Percentiles rank a stretch among this genome's conserved stretches.
Conservation (phyloP, 2,797 vertebrate species). For the Xiphorhynchus erythropygius region DNA sequence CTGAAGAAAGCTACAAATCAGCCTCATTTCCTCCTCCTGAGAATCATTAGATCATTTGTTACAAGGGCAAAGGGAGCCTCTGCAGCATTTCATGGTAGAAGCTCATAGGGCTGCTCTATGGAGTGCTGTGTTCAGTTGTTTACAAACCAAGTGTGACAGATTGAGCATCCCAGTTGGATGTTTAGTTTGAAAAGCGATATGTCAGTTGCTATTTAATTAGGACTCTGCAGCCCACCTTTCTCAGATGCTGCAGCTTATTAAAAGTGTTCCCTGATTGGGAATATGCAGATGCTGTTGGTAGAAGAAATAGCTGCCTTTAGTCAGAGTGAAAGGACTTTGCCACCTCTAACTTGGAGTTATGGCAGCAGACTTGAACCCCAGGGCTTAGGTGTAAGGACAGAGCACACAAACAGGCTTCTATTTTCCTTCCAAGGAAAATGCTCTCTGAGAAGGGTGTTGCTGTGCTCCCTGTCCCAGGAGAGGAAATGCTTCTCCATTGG, state of each 20-base stretch:
- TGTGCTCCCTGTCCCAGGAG: neutral
- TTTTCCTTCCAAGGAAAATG: conserved; percentile 16
- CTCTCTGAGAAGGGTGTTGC: neutral
- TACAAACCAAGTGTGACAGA: neutral
- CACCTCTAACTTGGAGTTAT: neutral
- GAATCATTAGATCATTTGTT: conserved; percentile 22
- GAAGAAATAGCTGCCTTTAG: conserved; percentile 5
- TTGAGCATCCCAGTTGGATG: conserved; percentile 40
- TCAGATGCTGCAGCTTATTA: conserved; percentile 30
- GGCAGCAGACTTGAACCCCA: neutral
- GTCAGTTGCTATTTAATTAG: conserved; percentile 26
- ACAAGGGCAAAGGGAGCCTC: conserved; percentile 28
- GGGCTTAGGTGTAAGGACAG: neutral
- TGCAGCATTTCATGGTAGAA: neutral
- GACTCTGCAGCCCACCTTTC: neutral
- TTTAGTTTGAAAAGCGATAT: conserved; percentile 31
- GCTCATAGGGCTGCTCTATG: neutral
- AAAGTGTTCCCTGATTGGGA: neutral
- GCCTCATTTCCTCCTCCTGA: conserved; percentile 37
- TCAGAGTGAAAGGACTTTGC: neutral
- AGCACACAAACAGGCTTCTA: conserved; percentile 29
- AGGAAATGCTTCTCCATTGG: neutral
- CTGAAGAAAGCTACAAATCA: conserved; percentile 45
- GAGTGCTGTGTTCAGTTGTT: conserved; percentile 4
- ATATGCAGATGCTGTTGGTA: neutral